Base-by-base conservation (phyloP, 2,888 invertebrate species). In the Drosophila stalkeri region DNA sequence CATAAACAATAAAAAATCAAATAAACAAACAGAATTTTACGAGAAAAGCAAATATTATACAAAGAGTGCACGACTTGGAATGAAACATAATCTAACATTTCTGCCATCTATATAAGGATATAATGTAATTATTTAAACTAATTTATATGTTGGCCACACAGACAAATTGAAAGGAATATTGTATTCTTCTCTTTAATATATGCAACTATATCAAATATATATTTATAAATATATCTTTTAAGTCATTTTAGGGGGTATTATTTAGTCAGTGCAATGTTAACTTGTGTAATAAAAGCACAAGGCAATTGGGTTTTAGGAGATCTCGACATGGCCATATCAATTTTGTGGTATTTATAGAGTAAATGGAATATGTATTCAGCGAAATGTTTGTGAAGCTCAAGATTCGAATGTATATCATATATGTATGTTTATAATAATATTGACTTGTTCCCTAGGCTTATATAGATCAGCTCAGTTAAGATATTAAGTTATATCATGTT, bases 331-430 rank as follows among this genome's bases (percentile, higher is more conserved):
- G 39, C 62, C 49, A 62, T 59, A 51, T 39, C 11, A 44, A 62
- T 33, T 44, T 49, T n/a, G 27, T 49, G 52, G 46, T 49, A 41
- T 47, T 23, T 16, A 16, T 46, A 23, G 46, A 60, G 18, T 47
- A 47, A 39, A 33, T 56, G 49, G 41, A 41, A 57, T 72, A 57
- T 35, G 20, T 20, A 51, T 51, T 41, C 55, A 56, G 47, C 44
- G 59, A 72, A 72, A 72, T 72, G 72, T 63, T 55, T 54, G 41
- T 35, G 72, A 72, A 71, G 72, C 27, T 43, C 16, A 61, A 52
- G 20, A 27, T 54, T 31, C 37, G 35, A 37, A 41, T 56, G 18
- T 33, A 7, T 46, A 6, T 46, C 8, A 46, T 27, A 47, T 27
- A 27, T 16, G 27, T 27, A 31, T 33, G 3, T 46, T 16, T 47